Evolutionary conservation across 2,888 invertebrate species (phyloP).

Genomic region (Lasioglossum malachurum): DNA sequence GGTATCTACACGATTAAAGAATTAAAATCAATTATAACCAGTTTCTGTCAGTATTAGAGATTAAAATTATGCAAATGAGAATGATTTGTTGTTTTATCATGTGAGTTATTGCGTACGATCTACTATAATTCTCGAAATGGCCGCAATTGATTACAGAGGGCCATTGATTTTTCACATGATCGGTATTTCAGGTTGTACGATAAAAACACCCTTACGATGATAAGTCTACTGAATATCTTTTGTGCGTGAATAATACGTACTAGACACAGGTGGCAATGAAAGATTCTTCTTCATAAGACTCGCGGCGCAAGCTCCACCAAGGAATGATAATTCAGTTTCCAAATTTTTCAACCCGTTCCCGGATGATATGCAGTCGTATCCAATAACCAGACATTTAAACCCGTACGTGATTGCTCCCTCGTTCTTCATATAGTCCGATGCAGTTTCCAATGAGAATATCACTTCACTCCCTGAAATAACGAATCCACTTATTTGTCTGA

Average conservation of each 20-base stretch:
- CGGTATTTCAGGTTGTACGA: background rate
- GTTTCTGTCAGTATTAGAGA: background rate
- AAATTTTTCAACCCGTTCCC: constrained; percentile 88
- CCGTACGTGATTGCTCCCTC: constrained; percentile 92
- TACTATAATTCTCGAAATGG: background rate
- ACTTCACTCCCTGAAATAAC: constrained; percentile 92
- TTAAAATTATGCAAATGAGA: background rate
- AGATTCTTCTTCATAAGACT: constrained; percentile 94
- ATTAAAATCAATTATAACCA: background rate
- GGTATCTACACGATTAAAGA: background rate
- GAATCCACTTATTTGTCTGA: background rate
- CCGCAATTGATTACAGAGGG: background rate
- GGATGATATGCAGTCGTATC: constrained; percentile 91
- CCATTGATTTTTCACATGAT: background rate
- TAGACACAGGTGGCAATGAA: constrained; percentile 87
- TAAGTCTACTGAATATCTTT: background rate
- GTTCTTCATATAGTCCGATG: constrained; percentile 97
- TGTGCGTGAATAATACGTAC: constrained; percentile 80
- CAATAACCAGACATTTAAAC: constrained; percentile 93
- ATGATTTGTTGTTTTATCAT: background rate
- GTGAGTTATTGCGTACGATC: background rate
- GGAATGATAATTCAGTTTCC: constrained; percentile 95
- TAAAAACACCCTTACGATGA: background rate
- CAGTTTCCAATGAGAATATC: constrained; percentile 97
- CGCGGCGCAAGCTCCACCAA: constrained; percentile 96